Evolutionary conservation across 2,797 vertebrate species (phyloP).

Genomic region (Falco naumanni): DNA sequence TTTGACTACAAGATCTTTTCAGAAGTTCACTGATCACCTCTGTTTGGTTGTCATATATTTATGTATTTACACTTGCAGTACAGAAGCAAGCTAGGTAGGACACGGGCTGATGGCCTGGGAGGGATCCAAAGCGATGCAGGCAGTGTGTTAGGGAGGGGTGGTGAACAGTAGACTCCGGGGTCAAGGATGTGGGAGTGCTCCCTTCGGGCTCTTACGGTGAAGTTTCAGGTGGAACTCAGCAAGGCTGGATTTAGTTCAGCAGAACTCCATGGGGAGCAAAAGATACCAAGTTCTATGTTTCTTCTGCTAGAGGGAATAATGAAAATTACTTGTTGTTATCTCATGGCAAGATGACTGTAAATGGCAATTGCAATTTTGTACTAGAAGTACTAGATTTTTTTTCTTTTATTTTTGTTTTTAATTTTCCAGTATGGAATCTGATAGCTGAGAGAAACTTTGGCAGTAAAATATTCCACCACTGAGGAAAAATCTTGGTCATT

Average conservation of each 20-base stretch:
- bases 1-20: background rate
- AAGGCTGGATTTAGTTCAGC: background rate
- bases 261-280: background rate
- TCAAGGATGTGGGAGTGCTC: too few relatives aligned
- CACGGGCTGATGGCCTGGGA: too few relatives aligned
- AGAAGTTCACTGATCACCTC: background rate
- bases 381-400: background rate
- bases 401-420: background rate
- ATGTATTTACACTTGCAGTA: too few relatives aligned
- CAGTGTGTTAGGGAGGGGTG: too few relatives aligned
- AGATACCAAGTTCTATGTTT: background rate
- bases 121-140: too few relatives aligned
- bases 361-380: background rate
- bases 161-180: too few relatives aligned
- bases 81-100: too few relatives aligned
- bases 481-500: background rate
- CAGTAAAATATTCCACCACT: background rate
- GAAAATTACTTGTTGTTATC: background rate
- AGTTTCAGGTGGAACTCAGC: background rate
- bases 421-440: background rate
- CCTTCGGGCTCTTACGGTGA: too few relatives aligned
- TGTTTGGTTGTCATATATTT: background rate
- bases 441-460: background rate
- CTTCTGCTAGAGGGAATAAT: background rate
- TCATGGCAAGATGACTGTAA: background rate